Conservation (phyloP, 2,113 vertebrate genomes). For the Myotis yumanensis region DNA sequence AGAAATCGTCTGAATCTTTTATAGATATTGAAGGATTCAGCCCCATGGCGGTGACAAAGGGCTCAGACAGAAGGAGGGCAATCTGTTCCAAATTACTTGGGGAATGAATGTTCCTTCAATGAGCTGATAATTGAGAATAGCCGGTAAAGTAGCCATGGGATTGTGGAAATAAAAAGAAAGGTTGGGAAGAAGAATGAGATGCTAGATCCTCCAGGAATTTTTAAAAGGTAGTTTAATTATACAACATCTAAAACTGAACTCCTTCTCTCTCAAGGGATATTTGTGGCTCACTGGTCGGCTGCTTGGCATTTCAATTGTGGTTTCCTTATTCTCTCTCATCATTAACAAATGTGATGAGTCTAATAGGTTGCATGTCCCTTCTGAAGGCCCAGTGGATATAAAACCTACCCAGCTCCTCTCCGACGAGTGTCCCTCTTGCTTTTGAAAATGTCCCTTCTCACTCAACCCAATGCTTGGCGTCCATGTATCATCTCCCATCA, state of each 20-base stretch:
- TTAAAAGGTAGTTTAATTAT: background rate
- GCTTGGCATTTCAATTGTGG: slow-evolving; percentile 57
- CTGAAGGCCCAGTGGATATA: background rate
- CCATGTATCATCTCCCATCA: background rate
- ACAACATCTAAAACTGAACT: slow-evolving; percentile 45
- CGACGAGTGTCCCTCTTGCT: background rate
- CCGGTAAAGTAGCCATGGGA: background rate
- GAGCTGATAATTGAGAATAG: background rate
- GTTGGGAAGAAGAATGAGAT: slow-evolving; percentile 33
- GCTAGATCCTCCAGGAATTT: background rate
- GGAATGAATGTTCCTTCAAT: background rate
- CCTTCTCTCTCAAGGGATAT: slow-evolving; percentile 65
- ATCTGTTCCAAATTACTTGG: background rate
- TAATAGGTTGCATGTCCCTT: background rate
- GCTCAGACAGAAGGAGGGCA: background rate
- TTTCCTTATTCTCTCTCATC: slow-evolving; percentile 73
- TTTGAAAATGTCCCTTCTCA: background rate
- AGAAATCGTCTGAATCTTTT: background rate
- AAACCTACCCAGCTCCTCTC: background rate
- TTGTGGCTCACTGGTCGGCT: slow-evolving; percentile 68
- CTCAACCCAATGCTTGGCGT: fast-evolving
- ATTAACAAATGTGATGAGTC: slow-evolving; percentile 67
- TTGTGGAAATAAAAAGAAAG: background rate
- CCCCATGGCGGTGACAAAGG: background rate
- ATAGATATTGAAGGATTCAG: background rate